Evolutionary conservation across 2,888 invertebrate species (phyloP).

Genomic region (Halictus ligatus): DNA sequence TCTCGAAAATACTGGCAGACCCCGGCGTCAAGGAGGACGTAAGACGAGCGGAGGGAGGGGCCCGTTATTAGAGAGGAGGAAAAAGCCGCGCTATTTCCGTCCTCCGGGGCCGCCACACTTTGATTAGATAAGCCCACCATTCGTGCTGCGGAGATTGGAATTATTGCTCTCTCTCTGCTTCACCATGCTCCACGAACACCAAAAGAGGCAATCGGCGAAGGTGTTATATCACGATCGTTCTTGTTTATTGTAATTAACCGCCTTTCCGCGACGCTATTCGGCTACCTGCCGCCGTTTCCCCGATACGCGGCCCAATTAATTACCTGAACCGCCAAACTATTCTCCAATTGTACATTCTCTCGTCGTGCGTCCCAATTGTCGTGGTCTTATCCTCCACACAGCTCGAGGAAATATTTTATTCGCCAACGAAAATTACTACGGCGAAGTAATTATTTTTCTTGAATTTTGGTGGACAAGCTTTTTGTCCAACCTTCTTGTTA

Average conservation of each 20-base stretch:
- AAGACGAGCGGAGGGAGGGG: constrained; percentile 72
- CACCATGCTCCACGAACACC: constrained; percentile 37
- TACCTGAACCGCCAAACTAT: background rate
- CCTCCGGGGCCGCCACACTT: constrained; percentile 74
- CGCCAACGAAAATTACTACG: background rate
- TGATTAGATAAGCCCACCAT: constrained; percentile 77
- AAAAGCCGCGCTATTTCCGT: constrained; percentile 80
- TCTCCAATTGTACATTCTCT: background rate
- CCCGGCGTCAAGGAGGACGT: constrained; percentile 67
- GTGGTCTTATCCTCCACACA: background rate
- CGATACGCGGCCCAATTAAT: background rate
- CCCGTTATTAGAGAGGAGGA: constrained; percentile 75
- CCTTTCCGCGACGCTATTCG: constrained; percentile 50
- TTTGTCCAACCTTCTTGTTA: no score
- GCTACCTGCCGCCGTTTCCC: constrained; percentile 29
- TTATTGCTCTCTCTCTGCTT: constrained; percentile 59
- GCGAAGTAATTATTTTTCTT: background rate
- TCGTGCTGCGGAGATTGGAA: constrained; percentile 71
- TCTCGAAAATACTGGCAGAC: constrained; percentile 52
- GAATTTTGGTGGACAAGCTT: background rate
- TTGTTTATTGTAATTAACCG: constrained; percentile 63
- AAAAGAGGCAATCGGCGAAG: constrained; percentile 60
- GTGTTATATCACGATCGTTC: constrained; percentile 65
- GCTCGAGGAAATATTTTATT: background rate
- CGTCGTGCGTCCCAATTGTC: background rate